Evolutionary conservation across 1,140 invertebrate species (phyloP), one percentile per base, ranked within the genome.

Genomic region (Holotrichia oblita): DNA sequence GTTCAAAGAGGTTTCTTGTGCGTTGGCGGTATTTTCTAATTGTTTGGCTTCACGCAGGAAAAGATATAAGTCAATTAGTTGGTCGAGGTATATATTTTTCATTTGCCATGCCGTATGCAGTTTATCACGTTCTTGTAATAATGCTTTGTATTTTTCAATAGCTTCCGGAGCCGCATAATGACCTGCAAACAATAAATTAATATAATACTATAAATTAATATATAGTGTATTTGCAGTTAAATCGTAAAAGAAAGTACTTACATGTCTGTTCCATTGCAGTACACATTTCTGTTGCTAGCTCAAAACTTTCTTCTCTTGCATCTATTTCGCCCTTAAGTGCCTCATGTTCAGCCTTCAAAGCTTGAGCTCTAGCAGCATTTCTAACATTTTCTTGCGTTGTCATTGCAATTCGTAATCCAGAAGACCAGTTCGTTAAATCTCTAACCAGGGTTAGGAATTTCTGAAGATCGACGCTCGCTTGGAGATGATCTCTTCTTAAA

Each of bases 31-130:
- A 81, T 96, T 94, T 83, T 99, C 95, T 24, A 99, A 90, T 86
- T 98, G 95, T 85, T 98, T 97, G 12, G 96, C 96, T 88, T 99
- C 98, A 40, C 97, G 90, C 64, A 98, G 88, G 91, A 99, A 99
- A 85, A 96, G 95, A 85, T 99, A 97, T 76, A 98, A 88, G 86
- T 99, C 97, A 79, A 98, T 97, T 64, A 98, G 89, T 86, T 99
- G 97, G 86, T 98, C 96, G 24, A 99, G 88, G 82, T 96, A 94
- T 2, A 97, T 92, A 85, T 97, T 96, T 83, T 97, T 95, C 27
- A 94, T 91, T 77, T 96, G 94, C 96, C 97, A 99, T 0, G 94
- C 93, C 0, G 91, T 90, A 81, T 95, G 94, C 20, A 98, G 88
- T 76, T 92, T 92, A 69, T 94, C 92, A 2, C 95, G 89, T 84